These are phyloP conservation scores for Lontra canadensis DNA, from an alignment of 2,113 vertebrate species.

Conservation along the genomic window DNA sequence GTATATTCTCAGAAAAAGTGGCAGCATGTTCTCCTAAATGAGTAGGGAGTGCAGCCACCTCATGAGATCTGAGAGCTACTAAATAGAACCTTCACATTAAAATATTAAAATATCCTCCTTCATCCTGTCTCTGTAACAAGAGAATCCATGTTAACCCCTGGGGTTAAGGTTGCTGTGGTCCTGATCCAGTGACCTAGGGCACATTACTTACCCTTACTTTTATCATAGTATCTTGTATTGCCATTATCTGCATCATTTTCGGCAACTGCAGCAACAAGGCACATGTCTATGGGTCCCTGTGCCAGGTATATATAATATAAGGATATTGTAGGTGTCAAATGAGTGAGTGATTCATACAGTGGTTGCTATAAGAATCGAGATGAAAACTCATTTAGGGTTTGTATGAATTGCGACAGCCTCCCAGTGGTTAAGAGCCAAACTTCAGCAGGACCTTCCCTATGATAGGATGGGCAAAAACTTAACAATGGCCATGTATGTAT, in stretches of 20 bases:
- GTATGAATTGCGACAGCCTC: not conserved
- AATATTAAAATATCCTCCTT: not conserved
- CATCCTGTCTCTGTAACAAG: not conserved
- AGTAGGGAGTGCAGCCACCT: not conserved
- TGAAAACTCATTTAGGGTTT: not conserved
- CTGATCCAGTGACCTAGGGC: not conserved
- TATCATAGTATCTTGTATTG: not conserved
- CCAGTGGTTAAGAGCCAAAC: not conserved
- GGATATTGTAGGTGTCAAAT: not conserved
- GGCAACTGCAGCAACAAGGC: not conserved
- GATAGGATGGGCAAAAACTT: not conserved
- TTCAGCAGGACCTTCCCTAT: not conserved
- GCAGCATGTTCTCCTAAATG: not conserved
- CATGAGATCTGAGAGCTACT: not conserved
- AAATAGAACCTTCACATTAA: not conserved
- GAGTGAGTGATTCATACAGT: not conserved
- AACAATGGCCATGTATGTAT: too few species aligned
- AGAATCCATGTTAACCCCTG: not conserved
- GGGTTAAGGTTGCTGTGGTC: not conserved
- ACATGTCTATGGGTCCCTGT: not conserved
- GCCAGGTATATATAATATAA: not conserved
- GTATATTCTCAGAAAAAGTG: conserved; percentile 38
- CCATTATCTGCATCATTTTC: not conserved
- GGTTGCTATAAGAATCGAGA: not conserved
- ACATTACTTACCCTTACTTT: not conserved